Evolutionary conservation across 2,888 invertebrate species (phyloP), one percentile per base, ranked within the genome.

Genomic region (Leptinotarsa juncta): DNA sequence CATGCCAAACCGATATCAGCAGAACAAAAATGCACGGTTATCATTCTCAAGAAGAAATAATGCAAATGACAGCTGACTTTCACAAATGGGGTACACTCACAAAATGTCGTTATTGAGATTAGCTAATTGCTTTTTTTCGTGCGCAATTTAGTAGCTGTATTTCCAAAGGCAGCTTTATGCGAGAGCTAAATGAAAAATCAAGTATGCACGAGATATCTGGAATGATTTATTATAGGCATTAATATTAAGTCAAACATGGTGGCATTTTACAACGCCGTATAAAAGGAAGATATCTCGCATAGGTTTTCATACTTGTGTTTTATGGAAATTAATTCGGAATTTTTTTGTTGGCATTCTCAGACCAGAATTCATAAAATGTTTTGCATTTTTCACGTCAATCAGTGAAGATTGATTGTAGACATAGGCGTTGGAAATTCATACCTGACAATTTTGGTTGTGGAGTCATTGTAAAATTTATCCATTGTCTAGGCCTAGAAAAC

Each of bases 101-200:
- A 75, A 76, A 78, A 80, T 76, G 80, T 80, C 79, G 76, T 76
- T 72, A 72, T 65, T 65, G 65, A 78, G 80, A 81, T 81, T 80
- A 81, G 80, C 78, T 81, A 81, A 81, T 81, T 80, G 78, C 80
- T 73, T 67, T 79, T 80, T 81, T 79, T 80, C 81, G 81, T 81
- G 81, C 77, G 71, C 78, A 75, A 77, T 78, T 76, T 74, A 74
- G 74, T 74, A 68, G 74, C 71, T 69, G 75, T 74, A 74, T 75
- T 75, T 76, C 72, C 76, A 76, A 72, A 73, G 70, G 48, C 73
- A 66, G 51, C 57, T 67, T 62, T 62, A 62, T 62, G 20, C 26
- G 65, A 26, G 73, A 73, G 69, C 70, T 70, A 74, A 74, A 74
- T 67, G 69, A 67, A 67, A 66, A 74, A 74, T 70, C 70, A 57